A percentile compares a stretch with the other conserved stretches of the same genome.
These are phyloP conservation scores for Eretmocerus hayati DNA, from an alignment of 2,888 invertebrate species.

Conservation along the genomic window DNA sequence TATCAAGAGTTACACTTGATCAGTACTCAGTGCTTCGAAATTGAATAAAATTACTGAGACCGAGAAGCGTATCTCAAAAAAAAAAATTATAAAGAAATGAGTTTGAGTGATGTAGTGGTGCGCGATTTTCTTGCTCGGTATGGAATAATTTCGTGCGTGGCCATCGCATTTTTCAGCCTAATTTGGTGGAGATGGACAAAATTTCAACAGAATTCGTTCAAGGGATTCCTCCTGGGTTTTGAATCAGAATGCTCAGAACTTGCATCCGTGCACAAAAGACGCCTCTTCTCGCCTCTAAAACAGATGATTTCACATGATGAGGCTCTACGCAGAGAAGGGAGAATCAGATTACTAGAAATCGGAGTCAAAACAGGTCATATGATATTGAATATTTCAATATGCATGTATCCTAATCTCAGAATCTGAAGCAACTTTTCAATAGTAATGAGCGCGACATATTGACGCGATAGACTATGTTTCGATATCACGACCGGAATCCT, in stretches of 20 bases:
- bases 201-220: constrained; percentile 30
- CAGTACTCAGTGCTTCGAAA: too few species aligned
- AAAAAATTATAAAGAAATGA: constrained; percentile 26
- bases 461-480: too few species aligned
- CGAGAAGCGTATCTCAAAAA: too few species aligned
- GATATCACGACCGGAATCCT: too few species aligned
- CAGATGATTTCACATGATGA: constrained; percentile 31
- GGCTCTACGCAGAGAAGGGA: constrained; percentile 29
- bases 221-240: constrained; percentile 34
- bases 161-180: constrained; percentile 22
- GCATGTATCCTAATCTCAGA: too few species aligned
- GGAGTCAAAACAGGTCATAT: constrained; percentile 43
- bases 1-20: too few species aligned
- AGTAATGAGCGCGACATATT: too few species aligned
- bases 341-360: constrained; percentile 38
- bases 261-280: constrained; percentile 27
- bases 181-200: constrained; percentile 29
- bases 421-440: too few species aligned
- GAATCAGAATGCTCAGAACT: constrained; percentile 36
- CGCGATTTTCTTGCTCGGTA: constrained; percentile 34
- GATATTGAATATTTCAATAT: too few species aligned
- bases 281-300: constrained; percentile 31
- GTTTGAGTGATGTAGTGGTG: constrained; percentile 34
- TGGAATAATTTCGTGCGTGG: constrained; percentile 24
- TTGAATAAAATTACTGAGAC: too few species aligned